Percentiles rank a stretch among this genome's conserved stretches.
Evolutionary conservation across 2,113 vertebrate species (phyloP).

Genomic region (Erythrolamprus reginae): DNA sequence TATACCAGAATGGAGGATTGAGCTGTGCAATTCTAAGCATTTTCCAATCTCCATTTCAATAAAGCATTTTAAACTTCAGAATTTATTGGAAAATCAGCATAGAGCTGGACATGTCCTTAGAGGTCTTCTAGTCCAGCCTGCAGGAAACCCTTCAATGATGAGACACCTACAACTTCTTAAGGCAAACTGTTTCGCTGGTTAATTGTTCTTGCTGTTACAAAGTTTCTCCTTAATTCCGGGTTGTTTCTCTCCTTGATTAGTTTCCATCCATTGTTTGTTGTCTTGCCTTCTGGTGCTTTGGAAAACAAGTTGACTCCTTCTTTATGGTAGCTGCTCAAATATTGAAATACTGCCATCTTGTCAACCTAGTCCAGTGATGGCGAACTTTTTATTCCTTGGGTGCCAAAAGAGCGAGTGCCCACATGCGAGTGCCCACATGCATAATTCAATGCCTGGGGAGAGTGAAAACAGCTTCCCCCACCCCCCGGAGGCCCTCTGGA

Average conservation of each 20-base stretch:
- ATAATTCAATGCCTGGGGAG: too few relatives aligned
- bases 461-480: too few relatives aligned
- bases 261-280: background rate
- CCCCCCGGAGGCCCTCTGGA: too few relatives aligned
- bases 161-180: background rate
- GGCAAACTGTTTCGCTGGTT: background rate
- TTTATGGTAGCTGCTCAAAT: background rate
- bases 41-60: background rate
- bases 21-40: constrained; percentile 3
- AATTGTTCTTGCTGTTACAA: background rate
- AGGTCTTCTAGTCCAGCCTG: background rate
- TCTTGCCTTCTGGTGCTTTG: background rate
- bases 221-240: background rate
- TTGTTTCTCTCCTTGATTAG: background rate
- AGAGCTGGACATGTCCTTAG: background rate
- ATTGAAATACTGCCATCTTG: background rate
- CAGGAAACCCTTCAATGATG: background rate
- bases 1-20: background rate
- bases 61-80: constrained; percentile 41
- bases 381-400: too few relatives aligned
- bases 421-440: too few relatives aligned
- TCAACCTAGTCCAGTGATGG: background rate
- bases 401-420: too few relatives aligned
- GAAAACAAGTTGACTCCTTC: background rate
- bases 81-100: background rate